Conservation (phyloP, 2,888 invertebrate species). For the Leptinotarsa haldemani region DNA sequence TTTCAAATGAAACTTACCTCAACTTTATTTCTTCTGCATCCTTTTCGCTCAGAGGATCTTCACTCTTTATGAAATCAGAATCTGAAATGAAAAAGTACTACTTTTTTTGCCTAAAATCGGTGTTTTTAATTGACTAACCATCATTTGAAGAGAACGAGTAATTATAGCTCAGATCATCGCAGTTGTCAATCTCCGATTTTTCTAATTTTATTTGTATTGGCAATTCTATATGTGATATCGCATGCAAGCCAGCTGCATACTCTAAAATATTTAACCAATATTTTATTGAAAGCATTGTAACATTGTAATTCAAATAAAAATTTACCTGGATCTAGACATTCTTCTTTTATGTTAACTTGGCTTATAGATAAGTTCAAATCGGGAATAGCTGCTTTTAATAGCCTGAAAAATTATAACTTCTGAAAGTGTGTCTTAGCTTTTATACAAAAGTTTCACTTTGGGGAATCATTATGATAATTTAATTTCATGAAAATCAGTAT, state of each 20-base stretch:
- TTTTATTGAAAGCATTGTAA: background rate
- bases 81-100: constrained; percentile 7
- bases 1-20: constrained; percentile 10
- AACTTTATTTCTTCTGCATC: constrained; percentile 29
- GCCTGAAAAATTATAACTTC: constrained; percentile 8
- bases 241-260: constrained; percentile 1
- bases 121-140: background rate
- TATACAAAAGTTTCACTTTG: too few relatives aligned
- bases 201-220: constrained; percentile 25
- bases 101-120: background rate
- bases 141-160: constrained; percentile 7
- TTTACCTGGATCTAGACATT: constrained; percentile 28
- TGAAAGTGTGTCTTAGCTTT: background rate
- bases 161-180: constrained; percentile 20
- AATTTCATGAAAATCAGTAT: too few relatives aligned
- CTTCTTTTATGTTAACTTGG: constrained; percentile 31
- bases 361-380: constrained; percentile 22
- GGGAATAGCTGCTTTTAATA: constrained; percentile 22
- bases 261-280: background rate
- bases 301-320: background rate
- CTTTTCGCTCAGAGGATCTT: background rate
- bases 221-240: background rate
- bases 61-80: constrained; percentile 18
- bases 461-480: too few relatives aligned
- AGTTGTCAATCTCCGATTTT: constrained; percentile 23